Conservation (phyloP, 2,797 vertebrate genomes). For the Phoxinus dragarum region DNA sequence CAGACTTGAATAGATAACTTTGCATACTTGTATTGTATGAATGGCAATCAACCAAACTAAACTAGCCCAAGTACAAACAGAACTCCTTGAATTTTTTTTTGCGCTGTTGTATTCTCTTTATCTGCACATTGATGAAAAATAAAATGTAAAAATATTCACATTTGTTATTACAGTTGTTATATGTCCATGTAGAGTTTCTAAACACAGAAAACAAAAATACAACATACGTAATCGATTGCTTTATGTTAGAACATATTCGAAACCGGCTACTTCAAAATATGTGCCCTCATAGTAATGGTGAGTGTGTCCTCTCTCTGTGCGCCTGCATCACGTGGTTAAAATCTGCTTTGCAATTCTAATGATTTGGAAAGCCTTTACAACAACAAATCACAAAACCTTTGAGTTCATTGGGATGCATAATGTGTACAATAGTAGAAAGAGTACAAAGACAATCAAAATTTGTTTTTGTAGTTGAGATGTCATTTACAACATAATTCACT, state of each 20-base stretch:
- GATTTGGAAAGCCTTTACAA: slow-evolving; percentile 22
- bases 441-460: not conserved
- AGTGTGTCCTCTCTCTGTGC: not conserved
- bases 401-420: not conserved
- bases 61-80: too few relatives aligned
- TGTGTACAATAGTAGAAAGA: not conserved
- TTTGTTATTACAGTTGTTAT: not conserved
- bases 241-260: not conserved
- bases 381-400: slow-evolving; percentile 10
- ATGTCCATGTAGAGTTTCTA: not conserved
- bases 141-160: not conserved
- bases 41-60: not conserved
- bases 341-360: slow-evolving; percentile 38
- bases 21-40: not conserved
- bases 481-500: not conserved
- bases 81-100: not conserved
- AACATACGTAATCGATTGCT: not conserved
- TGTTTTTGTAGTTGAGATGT: not conserved
- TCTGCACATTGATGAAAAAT: not conserved
- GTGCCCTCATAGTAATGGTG: not conserved
- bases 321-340: not conserved
- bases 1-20: not conserved
- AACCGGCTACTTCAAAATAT: not conserved
- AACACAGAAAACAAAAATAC: not conserved
- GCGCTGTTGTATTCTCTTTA: not conserved